phyloP scores from a whole-genome alignment of 1,140 invertebrate species.

The Temnothorax nylanderi region DNA sequence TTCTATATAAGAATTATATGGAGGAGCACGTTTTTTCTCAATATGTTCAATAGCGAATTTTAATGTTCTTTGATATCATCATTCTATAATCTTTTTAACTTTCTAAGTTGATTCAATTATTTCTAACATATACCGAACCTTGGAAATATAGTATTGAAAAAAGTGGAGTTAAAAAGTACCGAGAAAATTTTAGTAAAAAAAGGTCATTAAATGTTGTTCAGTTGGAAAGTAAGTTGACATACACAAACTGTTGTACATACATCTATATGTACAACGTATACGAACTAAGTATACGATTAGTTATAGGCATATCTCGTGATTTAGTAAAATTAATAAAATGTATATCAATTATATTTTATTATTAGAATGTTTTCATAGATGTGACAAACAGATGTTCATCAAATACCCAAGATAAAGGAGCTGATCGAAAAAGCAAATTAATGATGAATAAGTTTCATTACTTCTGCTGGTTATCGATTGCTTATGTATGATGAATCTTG shows the following conservation, averaged over 20 bases:
- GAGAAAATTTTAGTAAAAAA: background rate
- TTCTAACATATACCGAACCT: background rate
- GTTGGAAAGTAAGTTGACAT: background rate
- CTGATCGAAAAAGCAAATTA: background rate
- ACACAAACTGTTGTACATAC: background rate
- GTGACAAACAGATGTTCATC: background rate
- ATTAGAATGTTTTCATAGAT: background rate
- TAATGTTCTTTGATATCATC: background rate
- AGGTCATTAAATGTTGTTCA: background rate
- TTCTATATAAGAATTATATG: background rate
- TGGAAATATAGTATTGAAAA: background rate
- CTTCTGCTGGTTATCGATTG: background rate
- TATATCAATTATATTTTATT: background rate
- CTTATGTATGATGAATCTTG: background rate
- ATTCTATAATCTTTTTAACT: background rate
- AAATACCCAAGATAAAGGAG: background rate
- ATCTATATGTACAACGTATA: background rate
- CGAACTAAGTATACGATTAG: conserved; percentile 9
- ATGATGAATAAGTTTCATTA: background rate
- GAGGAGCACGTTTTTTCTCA: background rate
- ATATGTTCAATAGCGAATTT: background rate
- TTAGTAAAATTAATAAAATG: conserved; percentile 20
- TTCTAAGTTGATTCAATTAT: background rate
- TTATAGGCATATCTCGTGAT: conserved; percentile 4
- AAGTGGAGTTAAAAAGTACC: background rate